phyloP scores from a whole-genome alignment of 2,888 invertebrate genomes.

The Dryadula phaetusa region DNA sequence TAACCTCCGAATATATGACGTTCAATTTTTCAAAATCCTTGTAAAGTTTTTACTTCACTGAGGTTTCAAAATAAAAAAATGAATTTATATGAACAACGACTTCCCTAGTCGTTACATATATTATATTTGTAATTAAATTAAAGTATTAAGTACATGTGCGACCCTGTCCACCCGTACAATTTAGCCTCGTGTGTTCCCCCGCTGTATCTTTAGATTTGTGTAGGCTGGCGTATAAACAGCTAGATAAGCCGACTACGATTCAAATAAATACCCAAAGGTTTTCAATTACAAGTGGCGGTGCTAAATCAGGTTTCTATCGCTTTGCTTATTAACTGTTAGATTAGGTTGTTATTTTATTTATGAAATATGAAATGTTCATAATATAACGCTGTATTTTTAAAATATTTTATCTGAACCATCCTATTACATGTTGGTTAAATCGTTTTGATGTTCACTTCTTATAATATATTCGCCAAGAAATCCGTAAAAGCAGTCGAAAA shows the following conservation, averaged over 20 bases:
- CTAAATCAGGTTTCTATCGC: constrained; percentile 55
- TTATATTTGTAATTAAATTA: too few relatives aligned
- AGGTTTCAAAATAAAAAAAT: too few relatives aligned
- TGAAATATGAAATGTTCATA: constrained; percentile 41
- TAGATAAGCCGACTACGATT: constrained; percentile 54
- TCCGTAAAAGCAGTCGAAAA: constrained; percentile 48
- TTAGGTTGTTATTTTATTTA: constrained; percentile 50
- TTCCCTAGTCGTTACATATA: too few relatives aligned
- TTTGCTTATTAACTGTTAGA: constrained; percentile 55
- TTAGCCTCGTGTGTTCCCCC: constrained; percentile 24
- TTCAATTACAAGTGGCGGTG: constrained; percentile 58
- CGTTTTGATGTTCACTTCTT: constrained; percentile 22
- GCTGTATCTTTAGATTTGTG: constrained; percentile 44
- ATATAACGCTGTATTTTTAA: too few relatives aligned
- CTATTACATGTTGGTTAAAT: constrained; percentile 38
- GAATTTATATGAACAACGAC: too few relatives aligned
- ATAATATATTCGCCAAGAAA: constrained; percentile 25
- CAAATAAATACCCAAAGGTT: constrained; percentile 55
- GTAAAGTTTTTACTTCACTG: too few relatives aligned
- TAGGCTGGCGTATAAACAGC: constrained; percentile 47
- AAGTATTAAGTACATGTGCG: too few relatives aligned
- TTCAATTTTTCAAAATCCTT: too few relatives aligned
- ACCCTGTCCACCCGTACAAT: not conserved
- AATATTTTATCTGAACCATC: constrained; percentile 29
- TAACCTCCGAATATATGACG: too few relatives aligned